Percentiles rank a stretch among this genome's conserved stretches.
Conservation (phyloP, 2,113 vertebrate genomes). For the Chloropsis cyanopogon region DNA sequence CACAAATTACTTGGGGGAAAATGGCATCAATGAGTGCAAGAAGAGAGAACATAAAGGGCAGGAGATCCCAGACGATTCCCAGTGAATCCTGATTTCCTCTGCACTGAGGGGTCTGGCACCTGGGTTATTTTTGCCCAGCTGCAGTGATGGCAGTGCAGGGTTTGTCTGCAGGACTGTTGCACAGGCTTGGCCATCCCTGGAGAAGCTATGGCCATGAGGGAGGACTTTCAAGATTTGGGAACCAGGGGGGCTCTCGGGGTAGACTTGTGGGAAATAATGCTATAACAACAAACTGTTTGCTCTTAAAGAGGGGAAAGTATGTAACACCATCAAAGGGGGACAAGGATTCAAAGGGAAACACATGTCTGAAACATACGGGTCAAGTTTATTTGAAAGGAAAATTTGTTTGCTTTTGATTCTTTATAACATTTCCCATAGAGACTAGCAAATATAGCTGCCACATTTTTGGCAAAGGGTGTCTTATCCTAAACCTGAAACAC, state of each 20-base stretch:
- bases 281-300: not conserved
- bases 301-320: not conserved
- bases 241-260: not conserved
- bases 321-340: not conserved
- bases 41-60: not conserved
- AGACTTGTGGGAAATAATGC: not conserved
- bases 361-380: not conserved
- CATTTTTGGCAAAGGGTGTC: conserved; percentile 32
- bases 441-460: conserved; percentile 15
- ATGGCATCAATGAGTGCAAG: not conserved
- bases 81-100: not conserved
- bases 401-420: conserved; percentile 45
- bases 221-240: not conserved
- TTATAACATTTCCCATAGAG: conserved; percentile 3
- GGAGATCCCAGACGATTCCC: not conserved
- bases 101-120: rapidly evolving
- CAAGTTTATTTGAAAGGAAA: conserved; percentile 36
- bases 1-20: not conserved
- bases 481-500: conserved; percentile 10
- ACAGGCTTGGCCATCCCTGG: not conserved
- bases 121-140: not conserved
- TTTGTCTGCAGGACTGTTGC: not conserved
- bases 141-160: not conserved
- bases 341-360: not conserved
- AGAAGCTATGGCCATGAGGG: not conserved